Evolutionary conservation across 2,113 vertebrate species (phyloP).

Genomic region (Pteropus alecto): DNA sequence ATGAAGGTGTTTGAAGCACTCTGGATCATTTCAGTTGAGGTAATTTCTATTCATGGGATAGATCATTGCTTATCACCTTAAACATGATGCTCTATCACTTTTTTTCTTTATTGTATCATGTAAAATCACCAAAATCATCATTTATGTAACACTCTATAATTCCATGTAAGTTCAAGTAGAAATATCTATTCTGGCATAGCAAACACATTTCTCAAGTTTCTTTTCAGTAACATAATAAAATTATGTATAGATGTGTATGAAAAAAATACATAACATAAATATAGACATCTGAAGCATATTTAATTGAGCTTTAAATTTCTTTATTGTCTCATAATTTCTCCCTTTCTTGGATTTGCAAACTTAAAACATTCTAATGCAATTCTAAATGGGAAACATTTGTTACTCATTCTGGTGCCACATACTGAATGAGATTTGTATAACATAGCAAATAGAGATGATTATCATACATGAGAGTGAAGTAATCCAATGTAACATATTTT

Average conservation of each 20-base stretch:
- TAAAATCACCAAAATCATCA: not conserved
- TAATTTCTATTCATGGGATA: not conserved
- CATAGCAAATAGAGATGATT: not conserved
- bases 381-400: conserved; percentile 37
- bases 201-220: not conserved
- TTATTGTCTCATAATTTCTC: not conserved
- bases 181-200: not conserved
- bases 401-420: not conserved
- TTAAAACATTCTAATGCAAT: not conserved
- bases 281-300: not conserved
- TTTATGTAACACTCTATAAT: not conserved
- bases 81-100: not conserved
- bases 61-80: not conserved
- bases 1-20: not conserved
- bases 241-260: not conserved
- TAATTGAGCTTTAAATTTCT: conserved; percentile 48
- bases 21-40: not conserved
- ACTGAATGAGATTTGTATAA: conserved; percentile 25
- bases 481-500: not conserved
- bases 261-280: not conserved
- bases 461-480: not conserved
- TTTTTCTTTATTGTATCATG: not conserved
- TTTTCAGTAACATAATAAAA: not conserved
- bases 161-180: not conserved
- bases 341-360: not conserved